Evolutionary conservation across 2,797 vertebrate genomes (phyloP).

Genomic region (Oreonectes daqikongensis): DNA sequence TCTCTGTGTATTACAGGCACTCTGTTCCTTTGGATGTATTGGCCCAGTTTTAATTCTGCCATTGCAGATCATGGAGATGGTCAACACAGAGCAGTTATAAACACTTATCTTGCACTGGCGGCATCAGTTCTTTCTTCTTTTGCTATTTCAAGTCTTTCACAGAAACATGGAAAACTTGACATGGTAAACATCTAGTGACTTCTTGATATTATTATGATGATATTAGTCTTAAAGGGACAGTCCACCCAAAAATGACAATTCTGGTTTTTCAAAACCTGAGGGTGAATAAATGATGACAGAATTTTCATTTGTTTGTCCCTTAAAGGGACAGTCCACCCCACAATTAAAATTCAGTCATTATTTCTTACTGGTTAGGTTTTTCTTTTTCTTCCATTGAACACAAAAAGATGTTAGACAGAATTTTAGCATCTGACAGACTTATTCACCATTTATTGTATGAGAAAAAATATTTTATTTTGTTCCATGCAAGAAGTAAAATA

Average conservation of each 20-base stretch:
- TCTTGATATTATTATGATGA: background rate
- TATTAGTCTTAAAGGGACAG: background rate
- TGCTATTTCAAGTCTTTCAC: conserved; percentile 87
- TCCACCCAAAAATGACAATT: background rate
- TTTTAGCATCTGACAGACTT: background rate
- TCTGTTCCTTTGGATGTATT: conserved; percentile 96
- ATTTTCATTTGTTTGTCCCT: too few relatives aligned
- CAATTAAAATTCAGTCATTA: background rate
- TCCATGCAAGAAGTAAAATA: too few relatives aligned
- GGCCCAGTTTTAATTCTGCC: conserved; percentile 98
- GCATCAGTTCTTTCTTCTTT: conserved; percentile 87
- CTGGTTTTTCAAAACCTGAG: too few relatives aligned
- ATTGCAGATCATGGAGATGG: conserved; percentile 86
- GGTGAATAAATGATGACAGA: too few relatives aligned
- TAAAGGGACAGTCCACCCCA: too few relatives aligned
- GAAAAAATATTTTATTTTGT: too few relatives aligned
- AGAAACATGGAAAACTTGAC: conserved; percentile 92
- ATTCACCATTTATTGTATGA: too few relatives aligned
- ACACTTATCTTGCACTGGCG: conserved; percentile 92
- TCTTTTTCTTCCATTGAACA: background rate
- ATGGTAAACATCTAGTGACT: conserved; percentile 78
- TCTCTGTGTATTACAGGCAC: conserved; percentile 78
- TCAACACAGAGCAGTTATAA: conserved; percentile 92
- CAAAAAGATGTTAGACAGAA: background rate
- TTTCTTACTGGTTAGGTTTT: background rate